Evolutionary conservation across 2,888 invertebrate genomes (phyloP).

Genomic region (Dromius quadrimaculatus): DNA sequence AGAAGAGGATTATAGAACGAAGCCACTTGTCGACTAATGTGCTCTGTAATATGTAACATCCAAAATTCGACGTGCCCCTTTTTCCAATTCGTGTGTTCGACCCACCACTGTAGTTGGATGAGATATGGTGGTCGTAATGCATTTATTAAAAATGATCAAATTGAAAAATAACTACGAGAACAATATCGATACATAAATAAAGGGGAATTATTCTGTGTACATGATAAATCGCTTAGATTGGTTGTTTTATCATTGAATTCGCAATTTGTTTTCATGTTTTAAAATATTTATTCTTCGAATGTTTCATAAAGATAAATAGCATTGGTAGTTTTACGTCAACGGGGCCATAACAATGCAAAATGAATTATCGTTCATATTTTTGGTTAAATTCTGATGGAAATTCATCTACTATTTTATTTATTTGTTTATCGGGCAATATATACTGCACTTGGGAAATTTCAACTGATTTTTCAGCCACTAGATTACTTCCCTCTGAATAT

Average conservation of each 20-base stretch:
- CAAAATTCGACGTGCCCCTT: no score
- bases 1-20: no score
- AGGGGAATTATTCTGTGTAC: conserved; percentile 12
- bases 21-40: no score
- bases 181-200: conserved; percentile 29
- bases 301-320: conserved; percentile 40
- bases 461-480: no score
- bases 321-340: conserved; percentile 18
- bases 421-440: no score
- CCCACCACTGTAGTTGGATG: background rate
- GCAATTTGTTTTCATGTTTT: conserved; percentile 27
- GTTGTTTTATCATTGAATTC: conserved; percentile 40
- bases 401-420: conserved; percentile 8
- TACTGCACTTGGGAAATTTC: no score
- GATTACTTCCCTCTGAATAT: no score
- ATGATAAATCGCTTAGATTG: conserved; percentile 26
- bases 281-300: conserved; percentile 35
- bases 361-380: background rate
- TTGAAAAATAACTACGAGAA: conserved; percentile 20
- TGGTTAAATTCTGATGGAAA: background rate
- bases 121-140: background rate
- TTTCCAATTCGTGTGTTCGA: no score
- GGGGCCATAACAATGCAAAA: background rate
- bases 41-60: no score
- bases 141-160: conserved; percentile 28